phyloP scores from a whole-genome alignment of 1,140 invertebrate genomes.

The Thalassaphorura encarpata region DNA sequence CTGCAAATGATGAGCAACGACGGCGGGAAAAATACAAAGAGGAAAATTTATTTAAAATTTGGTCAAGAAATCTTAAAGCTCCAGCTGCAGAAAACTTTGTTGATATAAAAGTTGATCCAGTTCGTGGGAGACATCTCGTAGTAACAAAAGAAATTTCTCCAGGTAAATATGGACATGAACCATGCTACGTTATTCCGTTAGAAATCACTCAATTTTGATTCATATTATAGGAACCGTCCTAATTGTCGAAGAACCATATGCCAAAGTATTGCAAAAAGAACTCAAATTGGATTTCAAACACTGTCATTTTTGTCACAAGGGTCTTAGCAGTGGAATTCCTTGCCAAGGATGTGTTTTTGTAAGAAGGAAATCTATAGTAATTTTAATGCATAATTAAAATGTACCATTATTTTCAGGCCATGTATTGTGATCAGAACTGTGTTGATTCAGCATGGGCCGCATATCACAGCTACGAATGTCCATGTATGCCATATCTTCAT shows the following conservation, averaged over 20 bases:
- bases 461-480: slow-evolving; percentile 11
- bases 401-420: too few species aligned
- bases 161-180: too few species aligned
- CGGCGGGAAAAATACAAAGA: background rate
- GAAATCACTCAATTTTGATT: too few species aligned
- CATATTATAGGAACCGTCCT: background rate
- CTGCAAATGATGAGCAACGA: background rate
- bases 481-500: slow-evolving; percentile 4
- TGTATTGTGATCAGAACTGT: slow-evolving; percentile 5
- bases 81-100: background rate
- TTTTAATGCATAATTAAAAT: too few species aligned
- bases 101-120: background rate
- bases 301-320: slow-evolving; percentile 3
- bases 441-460: background rate
- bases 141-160: background rate
- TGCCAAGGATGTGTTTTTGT: slow-evolving; percentile 14
- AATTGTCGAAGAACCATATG: slow-evolving; percentile 10
- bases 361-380: too few species aligned
- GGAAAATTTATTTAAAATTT: background rate
- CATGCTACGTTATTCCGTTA: too few species aligned
- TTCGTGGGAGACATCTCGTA: slow-evolving; percentile 10
- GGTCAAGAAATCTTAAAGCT: background rate
- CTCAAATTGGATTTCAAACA: slow-evolving; percentile 6
- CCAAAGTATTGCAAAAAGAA: slow-evolving; percentile 9
- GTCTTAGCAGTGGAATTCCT: background rate